Percentiles rank a stretch among this genome's conserved stretches.
These are phyloP conservation scores for Pluvialis apricaria DNA, from an alignment of 2,113 vertebrate genomes.

Conservation along the genomic window DNA sequence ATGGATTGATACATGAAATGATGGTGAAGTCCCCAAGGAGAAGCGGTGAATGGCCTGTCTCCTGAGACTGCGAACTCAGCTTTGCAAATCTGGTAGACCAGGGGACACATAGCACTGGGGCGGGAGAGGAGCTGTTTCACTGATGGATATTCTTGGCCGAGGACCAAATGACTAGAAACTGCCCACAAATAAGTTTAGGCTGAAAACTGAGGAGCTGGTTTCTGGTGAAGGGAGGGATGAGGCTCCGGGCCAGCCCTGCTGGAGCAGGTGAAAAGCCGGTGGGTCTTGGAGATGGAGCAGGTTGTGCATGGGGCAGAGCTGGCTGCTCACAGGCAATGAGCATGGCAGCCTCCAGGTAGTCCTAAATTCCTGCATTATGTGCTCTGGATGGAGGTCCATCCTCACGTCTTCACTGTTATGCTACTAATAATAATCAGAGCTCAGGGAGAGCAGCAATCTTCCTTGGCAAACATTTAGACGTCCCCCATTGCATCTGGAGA, in stretches of 20 bases:
- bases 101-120: rapidly evolving
- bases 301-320: background rate
- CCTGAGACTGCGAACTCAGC: slow-evolving; percentile 7
- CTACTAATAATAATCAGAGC: background rate
- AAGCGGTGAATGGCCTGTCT: background rate
- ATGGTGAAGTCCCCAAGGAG: slow-evolving; percentile 19
- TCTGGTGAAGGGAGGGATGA: background rate
- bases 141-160: background rate
- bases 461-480: background rate
- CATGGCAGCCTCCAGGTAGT: rapidly evolving
- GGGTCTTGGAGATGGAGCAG: background rate
- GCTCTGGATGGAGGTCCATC: background rate
- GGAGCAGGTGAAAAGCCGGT: background rate
- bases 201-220: background rate
- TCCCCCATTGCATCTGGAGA: background rate
- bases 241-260: background rate
- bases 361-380: background rate
- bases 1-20: slow-evolving; percentile 5
- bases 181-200: background rate
- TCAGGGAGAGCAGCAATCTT: background rate
- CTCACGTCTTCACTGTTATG: background rate
- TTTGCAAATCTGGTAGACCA: background rate
- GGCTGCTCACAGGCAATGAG: rapidly evolving
- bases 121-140: background rate
- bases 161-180: background rate